Percentiles rank a stretch among this genome's conserved stretches.
Evolutionary conservation across 2,113 vertebrate species (phyloP).

Genomic region (Todiramphus saurophagus): DNA sequence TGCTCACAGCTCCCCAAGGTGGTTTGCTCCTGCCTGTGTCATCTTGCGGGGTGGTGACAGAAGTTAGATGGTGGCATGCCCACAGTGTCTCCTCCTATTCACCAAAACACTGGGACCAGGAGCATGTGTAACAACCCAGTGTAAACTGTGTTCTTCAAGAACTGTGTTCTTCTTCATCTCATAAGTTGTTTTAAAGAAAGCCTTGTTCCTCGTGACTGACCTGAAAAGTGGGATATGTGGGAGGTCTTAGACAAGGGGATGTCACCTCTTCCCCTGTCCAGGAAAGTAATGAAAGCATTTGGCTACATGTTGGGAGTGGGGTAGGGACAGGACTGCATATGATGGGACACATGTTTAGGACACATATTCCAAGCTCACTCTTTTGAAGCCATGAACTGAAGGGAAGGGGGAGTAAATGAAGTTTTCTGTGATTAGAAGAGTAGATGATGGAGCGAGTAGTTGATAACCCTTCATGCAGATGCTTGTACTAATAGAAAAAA

Average conservation of each 20-base stretch:
- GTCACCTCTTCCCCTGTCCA: neutral
- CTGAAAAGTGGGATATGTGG: neutral
- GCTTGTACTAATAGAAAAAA: neutral
- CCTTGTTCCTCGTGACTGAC: neutral
- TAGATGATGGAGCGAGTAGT: neutral
- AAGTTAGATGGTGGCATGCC: neutral
- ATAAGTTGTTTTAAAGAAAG: neutral
- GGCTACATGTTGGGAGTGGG: neutral
- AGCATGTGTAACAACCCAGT: accelerated
- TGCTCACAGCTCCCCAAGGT: accelerated
- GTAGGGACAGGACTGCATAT: neutral
- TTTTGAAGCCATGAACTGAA: neutral
- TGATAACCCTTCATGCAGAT: neutral
- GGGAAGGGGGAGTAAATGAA: neutral
- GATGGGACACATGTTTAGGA: accelerated
- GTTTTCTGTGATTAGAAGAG: neutral
- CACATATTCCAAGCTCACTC: neutral
- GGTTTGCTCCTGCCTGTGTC: neutral
- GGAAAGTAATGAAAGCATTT: neutral
- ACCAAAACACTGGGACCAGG: neutral
- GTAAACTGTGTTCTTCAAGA: neutral
- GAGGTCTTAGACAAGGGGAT: neutral
- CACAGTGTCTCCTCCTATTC: no score
- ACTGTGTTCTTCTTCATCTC: neutral
- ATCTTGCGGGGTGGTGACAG: neutral